phyloP scores from a whole-genome alignment of 1,140 invertebrate species.

The Pectinophora gossypiella region DNA sequence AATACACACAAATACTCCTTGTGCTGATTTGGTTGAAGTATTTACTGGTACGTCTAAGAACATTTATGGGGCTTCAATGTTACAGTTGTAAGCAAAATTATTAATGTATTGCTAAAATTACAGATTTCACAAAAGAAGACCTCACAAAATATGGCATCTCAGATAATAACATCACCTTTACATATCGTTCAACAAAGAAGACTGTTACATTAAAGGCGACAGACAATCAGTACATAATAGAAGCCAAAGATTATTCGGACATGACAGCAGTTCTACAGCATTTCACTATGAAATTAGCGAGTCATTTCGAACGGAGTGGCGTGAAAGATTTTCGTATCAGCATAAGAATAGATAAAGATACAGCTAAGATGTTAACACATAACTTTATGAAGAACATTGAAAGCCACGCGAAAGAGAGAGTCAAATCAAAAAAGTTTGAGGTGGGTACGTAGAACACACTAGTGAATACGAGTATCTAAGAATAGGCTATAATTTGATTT shows the following conservation, averaged over 20 bases:
- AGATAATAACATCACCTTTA: constrained; percentile 31
- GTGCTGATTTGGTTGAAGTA: constrained; percentile 38
- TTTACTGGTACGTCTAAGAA: constrained; percentile 44
- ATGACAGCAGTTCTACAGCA: constrained; percentile 41
- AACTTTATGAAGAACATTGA: constrained; percentile 58
- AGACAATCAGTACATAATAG: constrained; percentile 34
- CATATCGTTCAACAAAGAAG: constrained; percentile 39
- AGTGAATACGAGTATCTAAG: too few relatives aligned
- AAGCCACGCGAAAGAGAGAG: constrained; percentile 53
- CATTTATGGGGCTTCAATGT: background rate
- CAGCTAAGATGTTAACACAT: constrained; percentile 36
- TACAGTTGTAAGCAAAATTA: background rate
- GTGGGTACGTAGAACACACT: too few relatives aligned
- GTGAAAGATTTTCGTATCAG: constrained; percentile 30
- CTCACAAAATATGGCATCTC: constrained; percentile 19
- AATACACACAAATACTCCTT: constrained; percentile 32
- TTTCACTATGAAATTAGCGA: constrained; percentile 34
- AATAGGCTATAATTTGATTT: too few relatives aligned
- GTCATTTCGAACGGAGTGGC: constrained; percentile 29
- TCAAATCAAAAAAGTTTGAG: constrained; percentile 41
- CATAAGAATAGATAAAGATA: constrained; percentile 35
- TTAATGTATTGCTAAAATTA: constrained; percentile 8
- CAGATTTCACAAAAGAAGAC: constrained; percentile 50
- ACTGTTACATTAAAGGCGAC: constrained; percentile 35
- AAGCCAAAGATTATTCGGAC: constrained; percentile 43